Evolutionary conservation across 2,797 vertebrate species (phyloP), one percentile per base, ranked within the genome.

Genomic region (Hypotaenidia okinawae): DNA sequence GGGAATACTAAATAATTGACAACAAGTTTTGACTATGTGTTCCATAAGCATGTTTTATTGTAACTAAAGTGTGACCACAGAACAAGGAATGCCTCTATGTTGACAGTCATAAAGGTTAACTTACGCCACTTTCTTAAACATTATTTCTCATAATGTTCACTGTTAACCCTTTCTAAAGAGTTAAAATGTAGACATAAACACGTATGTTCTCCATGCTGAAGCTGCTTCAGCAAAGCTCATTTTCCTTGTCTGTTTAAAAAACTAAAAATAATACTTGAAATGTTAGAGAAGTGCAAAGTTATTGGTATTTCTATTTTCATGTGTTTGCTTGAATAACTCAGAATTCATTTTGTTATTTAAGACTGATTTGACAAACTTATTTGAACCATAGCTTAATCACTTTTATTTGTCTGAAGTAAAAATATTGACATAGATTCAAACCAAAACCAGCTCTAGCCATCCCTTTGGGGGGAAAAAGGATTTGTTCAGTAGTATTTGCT

Each of bases 1-100:
- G 97, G 97, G 97, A 97, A 98, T 94, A 96, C 96, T 98, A 96
- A 98, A 97, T 98, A 98, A 98, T 98, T 98, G 97, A 98, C 94
- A 96, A 96, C 84, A 95, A 97, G 91, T 96, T 98, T 97, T 94
- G 94, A 96, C 96, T 96, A 35, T 82, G 81, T 94, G 95, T 97
- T 97, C 95, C 89, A 70, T 96, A 95, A 92, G 84, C 77, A 91
- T 68, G 52, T 83, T 95, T 97, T 88, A 90, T 97, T 97, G 90
- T 95, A 96, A 96, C 95, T 95, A 58, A 95, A 96, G 95, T 93
- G 90, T 97, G 95, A 79, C 96, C 85, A 73, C 43, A 90, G 58
- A 94, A 89, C 52, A 30, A 87, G 85, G 79, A 95, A 92, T 70
- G 35, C 13, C 68, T 74, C 68, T 37, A 35, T 17, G 54, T 30